Evolutionary conservation across 2,113 vertebrate species (phyloP), one percentile per base, ranked within the genome.

Genomic region (Lipophrys pholis): DNA sequence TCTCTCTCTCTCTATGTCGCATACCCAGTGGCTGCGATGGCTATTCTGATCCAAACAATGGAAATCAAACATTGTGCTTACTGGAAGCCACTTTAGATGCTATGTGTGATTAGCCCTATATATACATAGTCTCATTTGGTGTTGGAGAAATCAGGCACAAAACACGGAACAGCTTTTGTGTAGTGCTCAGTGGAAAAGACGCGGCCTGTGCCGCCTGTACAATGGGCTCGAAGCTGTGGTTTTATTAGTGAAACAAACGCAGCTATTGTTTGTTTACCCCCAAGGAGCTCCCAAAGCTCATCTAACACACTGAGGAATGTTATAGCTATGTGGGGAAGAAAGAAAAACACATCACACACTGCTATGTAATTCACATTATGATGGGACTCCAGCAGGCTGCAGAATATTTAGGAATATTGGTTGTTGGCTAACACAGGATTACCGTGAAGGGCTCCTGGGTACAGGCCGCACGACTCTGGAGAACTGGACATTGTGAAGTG

Each of bases 111-210:
- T 93, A 90, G 80, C 71, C 74, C 74, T 76, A 86, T 68, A 80
- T 86, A 81, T 87, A 89, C 82, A 89, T 85, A 63, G 65, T 72
- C 64, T 72, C 67, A 69, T 77, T 88, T 91, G 76, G 69, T 75
- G 85, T 84, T 39, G 54, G 70, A 73, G 78, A 87, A 73, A 79
- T 80, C 77, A 79, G 68, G 69, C 87, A 93, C 92, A 94, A 93
- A 93, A 84, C 88, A 91, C 85, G 90, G 92, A 94, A 93, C 88
- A 89, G 87, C 90, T 90, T 92, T 93, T 92, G 89, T 94, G 82
- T 83, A 82, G 61, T 72, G 15, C 76, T 66, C 54, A 41, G 14
- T 54, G 78, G 79, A 72, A 89, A 82, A 86, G 83, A 82, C 64
- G 50, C 74, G 74, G 84, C 78, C 73, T 85, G 73, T 75, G 58